Percentiles rank a stretch among this genome's conserved stretches.
phyloP scores from a whole-genome alignment of 2,797 vertebrate genomes.

The Enoplosus armatus region DNA sequence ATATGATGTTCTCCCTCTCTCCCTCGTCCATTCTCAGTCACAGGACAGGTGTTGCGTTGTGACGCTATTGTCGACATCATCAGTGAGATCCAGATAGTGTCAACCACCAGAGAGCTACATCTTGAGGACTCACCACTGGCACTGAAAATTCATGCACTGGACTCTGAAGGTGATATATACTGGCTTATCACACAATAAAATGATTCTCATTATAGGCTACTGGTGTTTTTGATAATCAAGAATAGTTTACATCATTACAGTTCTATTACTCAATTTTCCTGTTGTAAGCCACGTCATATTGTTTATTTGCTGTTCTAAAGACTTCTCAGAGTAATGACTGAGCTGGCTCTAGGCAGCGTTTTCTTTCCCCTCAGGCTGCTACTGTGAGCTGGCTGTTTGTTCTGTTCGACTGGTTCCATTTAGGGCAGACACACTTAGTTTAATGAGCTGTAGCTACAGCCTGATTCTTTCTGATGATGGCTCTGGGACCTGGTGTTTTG shows the following conservation, averaged over 20 bases:
- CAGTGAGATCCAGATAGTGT: slow-evolving; percentile 92
- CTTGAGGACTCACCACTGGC: slow-evolving; percentile 95
- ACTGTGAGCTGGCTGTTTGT: slow-evolving; percentile 62
- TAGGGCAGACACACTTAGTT: slow-evolving; percentile 66
- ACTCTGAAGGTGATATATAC: slow-evolving; percentile 90
- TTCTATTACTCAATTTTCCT: slow-evolving; percentile 3
- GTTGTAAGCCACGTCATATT: slow-evolving; percentile 9
- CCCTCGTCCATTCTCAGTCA: slow-evolving; percentile 80
- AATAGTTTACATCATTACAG: not conserved
- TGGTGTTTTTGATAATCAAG: slow-evolving; percentile 23
- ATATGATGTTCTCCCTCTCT: not conserved
- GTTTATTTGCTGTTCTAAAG: slow-evolving; percentile 47
- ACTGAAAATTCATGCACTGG: slow-evolving; percentile 93
- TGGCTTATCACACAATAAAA: not conserved
- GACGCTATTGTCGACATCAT: slow-evolving; percentile 96
- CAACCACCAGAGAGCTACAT: slow-evolving; percentile 95
- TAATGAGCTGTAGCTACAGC: slow-evolving; percentile 77
- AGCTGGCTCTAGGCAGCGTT: slow-evolving; percentile 42
- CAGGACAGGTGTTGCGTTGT: slow-evolving; percentile 94
- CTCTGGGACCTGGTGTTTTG: slow-evolving; percentile 57
- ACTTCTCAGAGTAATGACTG: slow-evolving; percentile 44
- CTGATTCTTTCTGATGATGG: slow-evolving; percentile 68
- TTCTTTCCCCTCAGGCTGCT: slow-evolving; percentile 46
- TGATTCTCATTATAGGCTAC: not conserved
- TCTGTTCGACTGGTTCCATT: slow-evolving; percentile 70